phyloP scores from a whole-genome alignment of 1,140 invertebrate genomes.

The Drosophila pandora region DNA sequence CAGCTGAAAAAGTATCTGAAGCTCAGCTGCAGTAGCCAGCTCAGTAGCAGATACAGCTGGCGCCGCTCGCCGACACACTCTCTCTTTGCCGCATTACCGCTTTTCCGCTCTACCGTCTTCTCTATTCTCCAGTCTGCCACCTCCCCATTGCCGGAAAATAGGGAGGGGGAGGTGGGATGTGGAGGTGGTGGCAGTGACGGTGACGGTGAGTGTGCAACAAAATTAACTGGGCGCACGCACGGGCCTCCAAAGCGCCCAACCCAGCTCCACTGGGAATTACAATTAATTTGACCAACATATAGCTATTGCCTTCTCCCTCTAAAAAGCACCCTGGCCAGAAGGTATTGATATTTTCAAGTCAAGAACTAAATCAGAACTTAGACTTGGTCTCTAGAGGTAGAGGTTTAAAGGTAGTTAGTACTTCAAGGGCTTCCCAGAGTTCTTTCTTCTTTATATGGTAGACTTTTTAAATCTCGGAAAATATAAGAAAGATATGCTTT shows the following conservation, averaged over 20 bases:
- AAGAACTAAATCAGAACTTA: background rate
- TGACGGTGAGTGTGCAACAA: conserved; percentile 1
- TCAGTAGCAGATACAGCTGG: conserved; percentile 40
- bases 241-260: conserved; percentile 4
- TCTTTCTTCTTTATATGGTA: no score
- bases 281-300: conserved; percentile 43
- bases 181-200: background rate
- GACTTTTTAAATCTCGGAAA: no score
- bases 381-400: no score
- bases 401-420: no score
- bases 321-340: background rate
- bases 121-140: background rate
- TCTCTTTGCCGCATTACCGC: background rate
- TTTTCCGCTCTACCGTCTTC: background rate
- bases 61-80: conserved; percentile 7
- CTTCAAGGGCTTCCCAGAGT: no score
- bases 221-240: conserved; percentile 19
- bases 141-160: background rate
- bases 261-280: conserved; percentile 26
- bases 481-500: no score
- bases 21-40: conserved; percentile 61
- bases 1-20: conserved; percentile 7
- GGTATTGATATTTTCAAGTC: background rate
- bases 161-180: background rate
- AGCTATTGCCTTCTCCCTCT: background rate